A percentile compares a stretch with the other conserved stretches of the same genome.
Evolutionary conservation across 2,888 invertebrate genomes (phyloP).

Genomic region (Tineola bisselliella): DNA sequence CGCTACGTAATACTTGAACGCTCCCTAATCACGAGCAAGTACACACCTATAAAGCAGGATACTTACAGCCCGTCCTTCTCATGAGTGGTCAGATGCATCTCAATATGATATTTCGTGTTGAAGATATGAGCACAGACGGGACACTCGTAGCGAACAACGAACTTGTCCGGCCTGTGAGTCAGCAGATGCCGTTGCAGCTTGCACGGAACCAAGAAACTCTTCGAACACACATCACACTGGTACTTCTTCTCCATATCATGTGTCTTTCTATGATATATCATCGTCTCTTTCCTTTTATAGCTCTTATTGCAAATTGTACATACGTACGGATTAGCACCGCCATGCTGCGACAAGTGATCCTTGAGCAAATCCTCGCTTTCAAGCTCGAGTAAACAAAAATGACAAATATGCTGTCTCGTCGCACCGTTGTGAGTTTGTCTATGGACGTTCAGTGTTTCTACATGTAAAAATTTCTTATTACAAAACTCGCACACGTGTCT

Average conservation of each 20-base stretch:
- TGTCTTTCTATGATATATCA: slow-evolving; percentile 53
- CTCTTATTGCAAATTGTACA: slow-evolving; percentile 43
- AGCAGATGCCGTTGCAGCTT: slow-evolving; percentile 42
- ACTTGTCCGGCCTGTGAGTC: slow-evolving; percentile 33
- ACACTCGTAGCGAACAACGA: slow-evolving; percentile 48
- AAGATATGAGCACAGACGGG: slow-evolving; percentile 61
- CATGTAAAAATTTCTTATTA: slow-evolving; percentile 45
- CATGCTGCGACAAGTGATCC: slow-evolving; percentile 37
- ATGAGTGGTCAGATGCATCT: slow-evolving; percentile 50
- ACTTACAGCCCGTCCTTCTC: slow-evolving; percentile 46
- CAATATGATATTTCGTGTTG: slow-evolving; percentile 50
- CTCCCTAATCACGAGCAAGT: too few relatives aligned
- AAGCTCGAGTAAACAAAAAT: slow-evolving; percentile 36
- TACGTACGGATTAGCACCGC: slow-evolving; percentile 40
- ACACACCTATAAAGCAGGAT: too few relatives aligned
- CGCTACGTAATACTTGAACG: too few relatives aligned
- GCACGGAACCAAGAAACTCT: slow-evolving; percentile 40
- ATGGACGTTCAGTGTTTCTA: slow-evolving; percentile 46
- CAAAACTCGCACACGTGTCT: slow-evolving; percentile 49
- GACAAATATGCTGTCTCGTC: slow-evolving; percentile 30
- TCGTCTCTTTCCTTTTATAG: slow-evolving; percentile 45
- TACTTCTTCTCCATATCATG: slow-evolving; percentile 33
- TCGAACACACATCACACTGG: slow-evolving; percentile 46
- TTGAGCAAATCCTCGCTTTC: slow-evolving; percentile 22
- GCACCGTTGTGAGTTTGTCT: slow-evolving; percentile 42